phyloP scores from a whole-genome alignment of 2,113 vertebrate genomes.

The Malaclemys terrapin region DNA sequence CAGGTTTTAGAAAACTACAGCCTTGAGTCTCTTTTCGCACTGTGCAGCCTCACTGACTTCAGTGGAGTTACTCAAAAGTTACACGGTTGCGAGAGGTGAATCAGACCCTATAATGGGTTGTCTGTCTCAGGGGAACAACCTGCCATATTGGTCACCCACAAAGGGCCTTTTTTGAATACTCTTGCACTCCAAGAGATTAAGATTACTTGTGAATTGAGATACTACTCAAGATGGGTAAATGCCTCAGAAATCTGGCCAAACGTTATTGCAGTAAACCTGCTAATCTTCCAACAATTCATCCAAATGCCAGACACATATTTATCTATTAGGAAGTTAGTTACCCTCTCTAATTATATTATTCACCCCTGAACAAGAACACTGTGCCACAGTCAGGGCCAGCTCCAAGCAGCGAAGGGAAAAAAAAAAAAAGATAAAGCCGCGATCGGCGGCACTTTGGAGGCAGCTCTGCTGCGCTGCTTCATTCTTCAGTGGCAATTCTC shows the following conservation, averaged over 20 bases:
- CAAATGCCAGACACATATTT: not conserved
- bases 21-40: not conserved
- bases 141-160: not conserved
- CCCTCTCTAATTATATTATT: not conserved
- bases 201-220: not conserved
- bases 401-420: too few species aligned
- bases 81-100: not conserved
- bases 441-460: too few species aligned
- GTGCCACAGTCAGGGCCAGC: not conserved
- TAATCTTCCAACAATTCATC: not conserved
- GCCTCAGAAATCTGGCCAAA: not conserved
- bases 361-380: not conserved
- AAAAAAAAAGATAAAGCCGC: too few species aligned
- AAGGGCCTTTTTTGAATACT: not conserved
- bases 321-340: not conserved
- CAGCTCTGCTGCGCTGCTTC: too few species aligned
- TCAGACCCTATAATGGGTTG: not conserved
- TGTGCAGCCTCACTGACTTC: not conserved
- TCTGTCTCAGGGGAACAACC: not conserved
- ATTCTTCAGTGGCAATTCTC: too few species aligned
- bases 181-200: not conserved
- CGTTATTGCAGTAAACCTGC: not conserved
- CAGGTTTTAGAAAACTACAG: not conserved
- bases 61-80: not conserved
- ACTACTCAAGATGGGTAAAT: not conserved